Evolutionary conservation across 2,113 vertebrate species (phyloP).

Genomic region (Toxostoma redivivum): DNA sequence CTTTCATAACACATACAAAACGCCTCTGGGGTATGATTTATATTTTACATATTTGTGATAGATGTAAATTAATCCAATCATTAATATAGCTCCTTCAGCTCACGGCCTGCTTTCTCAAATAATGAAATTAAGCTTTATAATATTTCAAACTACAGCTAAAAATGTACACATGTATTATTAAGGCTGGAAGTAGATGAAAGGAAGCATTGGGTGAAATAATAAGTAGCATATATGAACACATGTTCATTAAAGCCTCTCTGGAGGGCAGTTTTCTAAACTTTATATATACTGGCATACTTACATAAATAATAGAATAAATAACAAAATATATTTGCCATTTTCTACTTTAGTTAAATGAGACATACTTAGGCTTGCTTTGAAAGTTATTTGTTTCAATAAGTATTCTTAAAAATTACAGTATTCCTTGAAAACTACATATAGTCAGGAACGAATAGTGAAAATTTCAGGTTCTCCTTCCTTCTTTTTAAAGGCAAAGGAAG

Average conservation of each 20-base stretch:
- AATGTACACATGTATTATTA: neutral
- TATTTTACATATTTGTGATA: neutral
- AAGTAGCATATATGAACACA: neutral
- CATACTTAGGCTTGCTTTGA: neutral
- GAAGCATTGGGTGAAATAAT: neutral
- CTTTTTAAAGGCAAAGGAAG: neutral
- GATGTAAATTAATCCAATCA: neutral
- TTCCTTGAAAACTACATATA: neutral
- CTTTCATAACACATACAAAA: neutral
- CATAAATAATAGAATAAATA: neutral
- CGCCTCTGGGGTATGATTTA: neutral
- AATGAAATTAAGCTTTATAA: neutral
- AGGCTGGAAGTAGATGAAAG: neutral
- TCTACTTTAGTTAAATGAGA: neutral
- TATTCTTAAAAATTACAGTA: neutral
- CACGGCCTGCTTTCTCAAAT: neutral
- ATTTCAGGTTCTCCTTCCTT: neutral
- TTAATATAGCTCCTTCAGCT: neutral
- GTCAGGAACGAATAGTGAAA: neutral
- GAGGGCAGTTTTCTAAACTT: neutral
- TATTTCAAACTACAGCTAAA: neutral
- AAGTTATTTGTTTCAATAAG: neutral
- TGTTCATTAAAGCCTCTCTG: neutral
- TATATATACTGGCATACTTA: neutral
- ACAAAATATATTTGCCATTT: neutral